Base-by-base conservation (phyloP, 2,888 invertebrate genomes). In the Drosophila imparisetae region DNA sequence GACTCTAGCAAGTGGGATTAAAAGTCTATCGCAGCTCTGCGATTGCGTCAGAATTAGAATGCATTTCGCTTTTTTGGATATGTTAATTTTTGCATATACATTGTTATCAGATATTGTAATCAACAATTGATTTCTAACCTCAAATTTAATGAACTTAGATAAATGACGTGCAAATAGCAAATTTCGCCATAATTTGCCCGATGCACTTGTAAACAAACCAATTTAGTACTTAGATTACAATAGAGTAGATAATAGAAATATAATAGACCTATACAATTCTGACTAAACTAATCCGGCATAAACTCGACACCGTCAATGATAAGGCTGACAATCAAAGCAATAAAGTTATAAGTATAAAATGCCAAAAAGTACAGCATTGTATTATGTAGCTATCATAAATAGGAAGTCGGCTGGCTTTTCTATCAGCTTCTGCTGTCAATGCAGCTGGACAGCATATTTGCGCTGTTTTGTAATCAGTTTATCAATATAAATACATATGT, bases 391-490 rank as follows among this genome's bases (percentile, higher is more conserved):
- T 55, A 58, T 66, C 72, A 40, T 72, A 77, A 67, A 59, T 40
- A 8, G 40, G 52, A 29, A 27, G 21, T 11, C 59, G 67, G 4
- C 57, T 34, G 62, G 58, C 13, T 55, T 45, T 53, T 24, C 54
- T 65, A 75, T 75, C 75, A 55, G 49, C 42, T 36, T 1, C 57
- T 62, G 53, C 7, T 42, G 57, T 21, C 60, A 36, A 30, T 40
- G n/a, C 11, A 7, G 34, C 5, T 40, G 27, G 38, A 8, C 30
- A 29, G 40, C 5, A 48, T 55, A 52, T 45, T 42, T n/a, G n/a
- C n/a, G n/a, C n/a, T n/a, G n/a, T n/a, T n/a, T n/a, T 40, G 65
- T 61, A 67, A 66, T 67, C 67, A 64, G 66, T 82, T 66, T 69
- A 64, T 69, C 55, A 64, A 62, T n/a, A n/a, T n/a, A n/a, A n/a